Base-by-base conservation (phyloP, 2,797 vertebrate genomes). In the Amniataba percoides region DNA sequence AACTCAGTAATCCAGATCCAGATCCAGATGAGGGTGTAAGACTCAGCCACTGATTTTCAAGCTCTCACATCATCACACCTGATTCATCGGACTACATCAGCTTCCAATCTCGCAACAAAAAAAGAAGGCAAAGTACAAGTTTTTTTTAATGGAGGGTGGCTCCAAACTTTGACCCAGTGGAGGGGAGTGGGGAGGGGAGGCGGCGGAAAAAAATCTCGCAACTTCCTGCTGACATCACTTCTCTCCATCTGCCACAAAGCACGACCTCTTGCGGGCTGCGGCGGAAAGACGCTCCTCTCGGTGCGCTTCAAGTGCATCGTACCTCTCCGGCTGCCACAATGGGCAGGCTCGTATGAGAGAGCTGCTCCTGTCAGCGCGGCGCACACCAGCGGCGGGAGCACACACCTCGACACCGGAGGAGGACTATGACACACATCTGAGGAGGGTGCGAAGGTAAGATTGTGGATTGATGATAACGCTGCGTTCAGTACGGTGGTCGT, bases 271-370 rank as follows among this genome's bases (percentile, higher is more conserved):
- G 87, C 71, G 92, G 89, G 1, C 31, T 0, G 1, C 34, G 10
- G 56, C 21, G 16, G 71, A 49, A 74, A 56, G 45, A 31, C 4
- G 12, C 65, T 55, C 5, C 11, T 67, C 48, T 23, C 5, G 31
- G 65, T 60, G 65, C 80, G 23, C 36, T 67, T 52, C 59, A 59
- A 52, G 73, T 51, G 76, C 18, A 34, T 71, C 65, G 69, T 19
- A 76, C 81, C 84, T 88, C 80, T 68, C 74, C 88, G 81, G 85
- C 83, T 80, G n/a, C 82, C 67, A 67, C 88, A 88, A 93, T 92
- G 84, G 80, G 79, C 85, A 77, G 82, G 79, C 81, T 81, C 77
- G 64, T 68, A 3, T 86, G 84, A 92, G 86, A 76, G 78, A 82
- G 67, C 84, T 77, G 57, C 77, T 71, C 74, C 48, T 74, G 77